Evolutionary conservation across 2,888 invertebrate genomes (phyloP).

Genomic region (Sepiola atlantica): DNA sequence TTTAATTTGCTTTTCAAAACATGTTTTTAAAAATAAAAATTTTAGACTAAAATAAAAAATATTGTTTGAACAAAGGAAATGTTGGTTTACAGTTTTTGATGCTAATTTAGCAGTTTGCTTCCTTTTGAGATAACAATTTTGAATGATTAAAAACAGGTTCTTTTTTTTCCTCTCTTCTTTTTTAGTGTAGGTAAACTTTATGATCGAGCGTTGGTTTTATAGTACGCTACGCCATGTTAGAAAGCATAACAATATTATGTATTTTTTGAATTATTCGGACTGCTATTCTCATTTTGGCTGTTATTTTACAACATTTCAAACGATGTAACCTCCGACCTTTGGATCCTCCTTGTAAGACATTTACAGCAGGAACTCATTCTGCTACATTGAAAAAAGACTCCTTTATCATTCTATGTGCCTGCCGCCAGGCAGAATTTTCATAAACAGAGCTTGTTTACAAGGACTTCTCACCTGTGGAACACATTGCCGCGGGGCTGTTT

Average conservation of each 20-base stretch:
- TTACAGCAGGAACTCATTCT: neutral
- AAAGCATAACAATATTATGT: too few relatives aligned
- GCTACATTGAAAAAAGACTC: neutral
- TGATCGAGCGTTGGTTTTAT: neutral
- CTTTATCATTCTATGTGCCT: neutral
- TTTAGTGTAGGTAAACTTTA: neutral
- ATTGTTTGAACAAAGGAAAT: constrained; percentile 12
- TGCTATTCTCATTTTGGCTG: too few relatives aligned
- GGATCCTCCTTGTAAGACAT: neutral
- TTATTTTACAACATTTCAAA: too few relatives aligned
- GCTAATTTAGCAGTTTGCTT: neutral
- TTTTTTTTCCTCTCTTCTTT: too few relatives aligned
- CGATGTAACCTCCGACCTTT: too few relatives aligned
- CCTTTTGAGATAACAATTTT: neutral
- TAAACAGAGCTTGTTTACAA: too few relatives aligned
- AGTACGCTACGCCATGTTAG: neutral
- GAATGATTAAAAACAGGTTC: neutral
- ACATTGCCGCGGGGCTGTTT: too few relatives aligned
- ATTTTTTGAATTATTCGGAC: too few relatives aligned
- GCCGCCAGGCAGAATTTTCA: too few relatives aligned
- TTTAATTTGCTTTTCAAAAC: constrained; percentile 32
- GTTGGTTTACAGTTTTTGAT: neutral
- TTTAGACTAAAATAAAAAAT: neutral
- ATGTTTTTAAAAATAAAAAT: neutral
- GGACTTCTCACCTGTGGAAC: too few relatives aligned